Evolutionary conservation across 2,113 vertebrate species (phyloP).

Genomic region (Lycocorax pyrrhopterus): DNA sequence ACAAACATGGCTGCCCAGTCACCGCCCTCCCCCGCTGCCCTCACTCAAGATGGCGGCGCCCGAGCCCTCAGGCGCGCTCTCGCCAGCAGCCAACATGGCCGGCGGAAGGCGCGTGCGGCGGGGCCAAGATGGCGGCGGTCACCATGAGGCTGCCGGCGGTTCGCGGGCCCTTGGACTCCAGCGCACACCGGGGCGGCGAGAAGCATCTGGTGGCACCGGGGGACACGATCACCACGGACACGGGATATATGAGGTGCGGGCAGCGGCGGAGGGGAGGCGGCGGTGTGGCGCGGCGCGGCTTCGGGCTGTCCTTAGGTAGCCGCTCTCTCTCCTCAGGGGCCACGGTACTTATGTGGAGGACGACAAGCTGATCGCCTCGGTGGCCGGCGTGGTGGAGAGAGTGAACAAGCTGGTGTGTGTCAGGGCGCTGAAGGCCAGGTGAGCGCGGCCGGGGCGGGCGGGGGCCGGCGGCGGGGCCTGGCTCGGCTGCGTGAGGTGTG

Average conservation of each 20-base stretch:
- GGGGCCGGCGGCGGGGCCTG: not conserved
- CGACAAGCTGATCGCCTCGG: conserved; percentile 91
- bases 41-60: not conserved
- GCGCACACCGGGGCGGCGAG: conserved; percentile 11
- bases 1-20: not conserved
- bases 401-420: conserved; percentile 97
- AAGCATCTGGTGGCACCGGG: conserved; percentile 90
- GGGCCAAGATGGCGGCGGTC: conserved; percentile 80
- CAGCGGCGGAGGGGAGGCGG: not conserved
- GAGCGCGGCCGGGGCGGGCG: not conserved
- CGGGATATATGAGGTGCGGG: conserved; percentile 91
- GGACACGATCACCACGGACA: conserved; percentile 92
- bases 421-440: conserved; percentile 87
- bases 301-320: not conserved
- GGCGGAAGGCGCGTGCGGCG: rapidly evolving
- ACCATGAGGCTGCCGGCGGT: conserved; percentile 80
- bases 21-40: not conserved
- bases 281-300: no score
- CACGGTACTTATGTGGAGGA: conserved; percentile 96
- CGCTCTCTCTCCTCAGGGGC: conserved; percentile 71
- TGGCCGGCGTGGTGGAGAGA: conserved; percentile 91
- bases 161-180: conserved; percentile 54
- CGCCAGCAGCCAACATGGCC: conserved; percentile 5
- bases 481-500: rapidly evolving
- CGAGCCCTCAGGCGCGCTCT: not conserved